A percentile compares a stretch with the other conserved stretches of the same genome.
These are phyloP conservation scores for Sialia sialis DNA, from an alignment of 2,113 vertebrate species.

Conservation along the genomic window DNA sequence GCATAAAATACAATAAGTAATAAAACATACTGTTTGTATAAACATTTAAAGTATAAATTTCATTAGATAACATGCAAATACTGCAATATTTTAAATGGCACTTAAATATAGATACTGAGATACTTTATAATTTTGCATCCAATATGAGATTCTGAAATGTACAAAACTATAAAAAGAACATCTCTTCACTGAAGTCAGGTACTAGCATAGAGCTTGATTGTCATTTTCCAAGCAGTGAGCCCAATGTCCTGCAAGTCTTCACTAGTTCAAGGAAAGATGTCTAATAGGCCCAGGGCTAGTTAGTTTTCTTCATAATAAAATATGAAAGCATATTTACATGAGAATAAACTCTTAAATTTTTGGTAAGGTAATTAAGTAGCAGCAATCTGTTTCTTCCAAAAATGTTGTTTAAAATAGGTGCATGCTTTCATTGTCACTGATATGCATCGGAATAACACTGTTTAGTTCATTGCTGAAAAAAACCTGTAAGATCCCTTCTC, in stretches of 20 bases:
- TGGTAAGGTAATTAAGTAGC: slow-evolving; percentile 76
- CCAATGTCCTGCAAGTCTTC: background rate
- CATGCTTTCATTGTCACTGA: background rate
- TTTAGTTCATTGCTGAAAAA: background rate
- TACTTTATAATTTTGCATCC: slow-evolving; percentile 66
- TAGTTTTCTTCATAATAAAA: slow-evolving; percentile 71
- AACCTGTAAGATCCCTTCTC: background rate
- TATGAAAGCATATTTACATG: slow-evolving; percentile 70
- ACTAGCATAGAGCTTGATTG: slow-evolving; percentile 80
- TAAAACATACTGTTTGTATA: slow-evolving; percentile 72
- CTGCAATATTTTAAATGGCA: slow-evolving; percentile 79
- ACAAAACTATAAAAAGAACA: slow-evolving; percentile 77
- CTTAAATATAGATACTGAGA: slow-evolving; percentile 73
- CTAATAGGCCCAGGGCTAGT: slow-evolving; percentile 25
- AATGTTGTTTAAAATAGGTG: slow-evolving; percentile 45
- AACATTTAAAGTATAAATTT: slow-evolving; percentile 79
- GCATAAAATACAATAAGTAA: slow-evolving; percentile 70
- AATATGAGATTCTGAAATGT: slow-evolving; percentile 68
- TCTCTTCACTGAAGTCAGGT: slow-evolving; percentile 74
- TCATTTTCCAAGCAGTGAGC: slow-evolving; percentile 73
- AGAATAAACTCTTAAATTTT: slow-evolving; percentile 68
- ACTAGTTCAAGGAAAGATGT: background rate
- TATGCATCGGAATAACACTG: background rate
- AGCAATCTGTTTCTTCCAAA: slow-evolving; percentile 71
- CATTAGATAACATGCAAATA: slow-evolving; percentile 85